Percentiles rank a stretch among this genome's conserved stretches.
These are phyloP conservation scores for Scatophagus argus DNA, from an alignment of 2,113 vertebrate species.

Conservation along the genomic window DNA sequence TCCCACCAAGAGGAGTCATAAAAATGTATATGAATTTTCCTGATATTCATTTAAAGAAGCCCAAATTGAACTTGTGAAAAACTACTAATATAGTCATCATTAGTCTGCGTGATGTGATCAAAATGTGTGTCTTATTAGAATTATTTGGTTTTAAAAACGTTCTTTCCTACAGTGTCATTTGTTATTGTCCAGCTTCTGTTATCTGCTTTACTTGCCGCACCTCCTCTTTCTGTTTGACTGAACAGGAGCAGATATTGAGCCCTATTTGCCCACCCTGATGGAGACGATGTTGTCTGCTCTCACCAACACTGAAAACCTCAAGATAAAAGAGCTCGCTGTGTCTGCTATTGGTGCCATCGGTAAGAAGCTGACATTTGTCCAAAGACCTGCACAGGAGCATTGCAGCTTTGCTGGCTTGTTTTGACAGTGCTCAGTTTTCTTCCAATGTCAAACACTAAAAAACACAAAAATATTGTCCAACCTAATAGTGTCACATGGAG, in stretches of 20 bases:
- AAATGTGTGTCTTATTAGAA: neutral
- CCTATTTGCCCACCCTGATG: constrained; percentile 91
- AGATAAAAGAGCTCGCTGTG: constrained; percentile 89
- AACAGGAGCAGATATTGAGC: constrained; percentile 87
- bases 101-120: neutral
- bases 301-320: constrained; percentile 79
- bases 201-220: neutral
- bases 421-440: neutral
- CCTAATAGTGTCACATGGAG: neutral
- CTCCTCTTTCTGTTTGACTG: neutral
- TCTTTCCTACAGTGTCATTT: neutral
- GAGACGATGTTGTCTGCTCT: constrained; percentile 89
- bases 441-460: neutral
- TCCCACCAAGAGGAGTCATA: neutral
- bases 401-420: neutral
- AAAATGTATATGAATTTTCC: neutral
- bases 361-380: constrained; percentile 52
- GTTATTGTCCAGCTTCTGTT: neutral
- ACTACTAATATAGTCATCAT: neutral
- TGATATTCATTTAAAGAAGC: neutral
- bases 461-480: neutral
- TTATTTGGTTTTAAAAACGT: neutral
- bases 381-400: neutral
- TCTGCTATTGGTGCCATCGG: constrained; percentile 91
- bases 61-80: constrained; percentile 1